These are phyloP conservation scores for Paraescarpia echinospica DNA, from an alignment of 1,140 invertebrate species.

Conservation along the genomic window DNA sequence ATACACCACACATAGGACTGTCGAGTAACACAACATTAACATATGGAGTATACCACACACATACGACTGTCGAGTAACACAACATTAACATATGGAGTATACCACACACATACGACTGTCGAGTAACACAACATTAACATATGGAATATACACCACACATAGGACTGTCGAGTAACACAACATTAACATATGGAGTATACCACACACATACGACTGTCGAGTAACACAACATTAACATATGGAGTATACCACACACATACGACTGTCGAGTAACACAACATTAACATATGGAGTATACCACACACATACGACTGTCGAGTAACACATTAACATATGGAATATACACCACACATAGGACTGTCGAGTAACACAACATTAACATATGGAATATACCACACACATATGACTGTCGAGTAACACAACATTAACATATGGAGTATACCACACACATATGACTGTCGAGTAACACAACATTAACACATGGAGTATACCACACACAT, in stretches of 20 bases:
- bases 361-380: background rate
- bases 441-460: background rate
- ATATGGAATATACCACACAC: background rate
- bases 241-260: background rate
- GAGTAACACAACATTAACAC: background rate
- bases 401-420: background rate
- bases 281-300: background rate
- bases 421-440: background rate
- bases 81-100: background rate
- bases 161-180: background rate
- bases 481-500: background rate
- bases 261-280: background rate
- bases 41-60: background rate
- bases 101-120: background rate
- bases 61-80: background rate
- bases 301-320: background rate
- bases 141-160: background rate
- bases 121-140: background rate
- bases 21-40: background rate
- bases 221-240: background rate
- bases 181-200: background rate
- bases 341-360: background rate
- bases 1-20: background rate
- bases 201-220: background rate
- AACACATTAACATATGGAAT: background rate